Evolutionary conservation across 1,140 invertebrate species (phyloP).

Genomic region (Camponotus floridanus): DNA sequence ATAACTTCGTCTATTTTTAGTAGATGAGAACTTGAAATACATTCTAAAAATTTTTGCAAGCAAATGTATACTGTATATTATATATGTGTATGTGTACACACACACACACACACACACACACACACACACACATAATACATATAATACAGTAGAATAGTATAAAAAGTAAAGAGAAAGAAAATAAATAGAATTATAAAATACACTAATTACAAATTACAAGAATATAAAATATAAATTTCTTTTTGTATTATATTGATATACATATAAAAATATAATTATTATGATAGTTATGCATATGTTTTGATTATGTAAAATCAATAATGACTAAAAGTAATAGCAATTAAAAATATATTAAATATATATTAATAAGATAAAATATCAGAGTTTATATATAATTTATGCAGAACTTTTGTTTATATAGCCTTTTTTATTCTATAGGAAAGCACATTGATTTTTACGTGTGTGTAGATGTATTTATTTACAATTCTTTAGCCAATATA

Average conservation of each 20-base stretch:
- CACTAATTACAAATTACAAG: not conserved
- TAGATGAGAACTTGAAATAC: not conserved
- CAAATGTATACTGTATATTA: not conserved
- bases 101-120: not conserved
- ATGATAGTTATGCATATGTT: not conserved
- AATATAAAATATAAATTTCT: not conserved
- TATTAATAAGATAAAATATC: not conserved
- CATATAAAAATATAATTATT: not conserved
- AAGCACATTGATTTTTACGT: not conserved
- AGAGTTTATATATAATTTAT: not conserved
- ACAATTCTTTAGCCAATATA: conserved; percentile 15
- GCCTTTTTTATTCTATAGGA: not conserved
- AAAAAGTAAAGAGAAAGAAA: not conserved
- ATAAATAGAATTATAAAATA: not conserved
- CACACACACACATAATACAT: not conserved
- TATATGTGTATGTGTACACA: not conserved
- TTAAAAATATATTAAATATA: not conserved
- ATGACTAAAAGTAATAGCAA: no score
- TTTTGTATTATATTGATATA: not conserved
- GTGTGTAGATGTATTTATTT: not conserved
- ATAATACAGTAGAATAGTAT: not conserved
- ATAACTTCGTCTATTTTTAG: not conserved
- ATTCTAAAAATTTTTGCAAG: not conserved
- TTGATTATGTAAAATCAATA: not conserved
- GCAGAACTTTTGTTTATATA: not conserved